These are phyloP conservation scores for Gouania willdenowi DNA, from an alignment of 2,797 vertebrate genomes.

Conservation along the genomic window DNA sequence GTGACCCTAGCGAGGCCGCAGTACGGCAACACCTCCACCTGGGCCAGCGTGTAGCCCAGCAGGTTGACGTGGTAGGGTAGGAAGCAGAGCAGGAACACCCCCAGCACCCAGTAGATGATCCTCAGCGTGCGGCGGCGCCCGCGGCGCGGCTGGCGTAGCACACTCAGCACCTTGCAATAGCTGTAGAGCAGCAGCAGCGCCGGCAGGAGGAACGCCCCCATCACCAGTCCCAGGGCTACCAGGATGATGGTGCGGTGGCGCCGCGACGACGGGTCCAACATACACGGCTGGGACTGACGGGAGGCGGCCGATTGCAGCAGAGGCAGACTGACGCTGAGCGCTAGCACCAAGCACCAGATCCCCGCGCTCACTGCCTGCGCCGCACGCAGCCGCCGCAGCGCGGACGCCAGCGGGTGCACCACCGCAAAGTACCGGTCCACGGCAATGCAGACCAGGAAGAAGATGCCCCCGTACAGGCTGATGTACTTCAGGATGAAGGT, in stretches of 20 bases:
- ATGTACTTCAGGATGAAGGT: slow-evolving; percentile 76
- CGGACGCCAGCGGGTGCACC: slow-evolving; percentile 50
- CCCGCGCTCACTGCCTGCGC: slow-evolving; percentile 55
- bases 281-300: slow-evolving; percentile 40
- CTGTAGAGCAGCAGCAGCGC: slow-evolving; percentile 64
- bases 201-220: slow-evolving; percentile 63
- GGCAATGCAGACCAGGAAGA: slow-evolving; percentile 75
- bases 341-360: slow-evolving; percentile 72
- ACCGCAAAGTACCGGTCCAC: slow-evolving; percentile 73
- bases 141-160: slow-evolving; percentile 40
- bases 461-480: slow-evolving; percentile 74
- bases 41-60: slow-evolving; percentile 68
- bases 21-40: slow-evolving; percentile 55
- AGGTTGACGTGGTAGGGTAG: slow-evolving; percentile 74
- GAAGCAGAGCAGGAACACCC: slow-evolving; percentile 71
- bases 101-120: slow-evolving; percentile 72
- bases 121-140: slow-evolving; percentile 50
- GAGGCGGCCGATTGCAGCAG: slow-evolving; percentile 44
- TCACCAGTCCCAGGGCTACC: slow-evolving; percentile 52
- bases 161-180: slow-evolving; percentile 65
- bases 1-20: slow-evolving; percentile 59
- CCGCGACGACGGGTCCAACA: slow-evolving; percentile 55
- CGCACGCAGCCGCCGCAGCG: slow-evolving; percentile 25
- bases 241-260: slow-evolving; percentile 59
- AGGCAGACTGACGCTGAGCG: slow-evolving; percentile 58